These are phyloP conservation scores for Acanthococcus lagerstroemiae DNA, from an alignment of 2,888 invertebrate species.

Conservation along the genomic window DNA sequence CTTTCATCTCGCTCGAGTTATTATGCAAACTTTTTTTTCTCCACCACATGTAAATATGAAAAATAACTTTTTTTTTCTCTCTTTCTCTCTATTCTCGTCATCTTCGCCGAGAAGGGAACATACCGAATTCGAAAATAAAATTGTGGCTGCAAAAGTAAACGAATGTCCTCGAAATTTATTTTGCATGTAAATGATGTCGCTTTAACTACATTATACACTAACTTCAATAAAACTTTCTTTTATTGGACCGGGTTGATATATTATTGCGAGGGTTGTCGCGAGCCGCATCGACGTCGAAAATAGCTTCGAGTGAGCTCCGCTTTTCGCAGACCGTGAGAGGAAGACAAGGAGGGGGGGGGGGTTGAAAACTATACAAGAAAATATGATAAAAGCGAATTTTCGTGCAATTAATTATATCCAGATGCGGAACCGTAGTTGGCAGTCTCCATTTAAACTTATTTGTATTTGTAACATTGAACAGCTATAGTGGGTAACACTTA, in stretches of 20 bases:
- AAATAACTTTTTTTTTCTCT: slow-evolving; percentile 17
- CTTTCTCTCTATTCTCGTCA: no score
- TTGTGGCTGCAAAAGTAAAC: slow-evolving; percentile 20
- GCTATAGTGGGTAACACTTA: no score
- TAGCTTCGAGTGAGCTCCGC: no score
- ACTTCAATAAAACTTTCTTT: not conserved
- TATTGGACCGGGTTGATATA: not conserved
- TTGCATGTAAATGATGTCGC: slow-evolving; percentile 9
- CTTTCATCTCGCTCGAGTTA: slow-evolving; percentile 25
- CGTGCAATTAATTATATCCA: no score
- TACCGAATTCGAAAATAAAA: slow-evolving; percentile 26
- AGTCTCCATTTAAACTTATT: no score
- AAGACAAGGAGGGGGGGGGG: not conserved
- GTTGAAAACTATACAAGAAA: no score
- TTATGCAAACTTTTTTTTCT: slow-evolving; percentile 23
- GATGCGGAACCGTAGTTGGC: no score
- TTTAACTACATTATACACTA: slow-evolving; percentile 17
- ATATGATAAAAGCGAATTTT: no score
- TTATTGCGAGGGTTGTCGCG: no score
- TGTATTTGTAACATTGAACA: no score
- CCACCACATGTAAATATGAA: slow-evolving; percentile 13
- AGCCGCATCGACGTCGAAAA: no score
- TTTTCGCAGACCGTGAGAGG: no score
- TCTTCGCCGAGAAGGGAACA: not conserved
- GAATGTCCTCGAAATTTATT: slow-evolving; percentile 25